Base-by-base conservation (phyloP, 1,140 invertebrate genomes). In the Musca domestica region DNA sequence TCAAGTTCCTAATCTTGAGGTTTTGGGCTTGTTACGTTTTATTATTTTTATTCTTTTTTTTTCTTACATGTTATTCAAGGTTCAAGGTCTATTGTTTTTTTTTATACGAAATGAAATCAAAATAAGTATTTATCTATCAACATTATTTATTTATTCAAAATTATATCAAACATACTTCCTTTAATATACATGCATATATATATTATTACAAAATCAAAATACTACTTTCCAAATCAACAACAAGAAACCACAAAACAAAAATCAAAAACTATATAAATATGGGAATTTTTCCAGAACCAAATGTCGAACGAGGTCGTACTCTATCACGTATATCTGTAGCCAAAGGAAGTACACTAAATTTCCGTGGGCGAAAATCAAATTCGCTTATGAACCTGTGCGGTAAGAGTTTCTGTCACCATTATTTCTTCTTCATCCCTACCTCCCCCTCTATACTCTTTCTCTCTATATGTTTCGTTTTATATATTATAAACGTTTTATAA, bases 321-420 rank as follows among this genome's bases (percentile, higher is more conserved):
- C 73, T 81, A 67, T 82, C 78, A 76, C 77, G 80, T 73, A 80
- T 81, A 75, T 80, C 79, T 71, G 77, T 82, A 74, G 80, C 80
- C 70, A 81, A 82, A 81, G 80, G 83, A 80, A 85, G 85, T 83
- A 83, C 83, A 77, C 84, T 85, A 83, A 85, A 86, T 83, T 84
- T 85, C 77, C 83, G 84, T 78, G 87, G 91, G 82, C 89, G 91
- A 88, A 94, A 94, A 87, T 94, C 92, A 85, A 93, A 91, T 88
- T 94, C 92, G 83, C 88, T 94, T 87, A 93, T 94, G 91, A 94
- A 94, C 89, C 88, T 94, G 88, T 92, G 91, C 76, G 92, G 92
- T 94, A 94, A 94, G 87, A 78, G 73, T 49, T 68, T 30, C 30
- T 58, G 58, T 67, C 56, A 61, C 56, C 56, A 61, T 61, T 61